phyloP scores from a whole-genome alignment of 2,888 invertebrate genomes.

The Hypercompe scribonia region DNA sequence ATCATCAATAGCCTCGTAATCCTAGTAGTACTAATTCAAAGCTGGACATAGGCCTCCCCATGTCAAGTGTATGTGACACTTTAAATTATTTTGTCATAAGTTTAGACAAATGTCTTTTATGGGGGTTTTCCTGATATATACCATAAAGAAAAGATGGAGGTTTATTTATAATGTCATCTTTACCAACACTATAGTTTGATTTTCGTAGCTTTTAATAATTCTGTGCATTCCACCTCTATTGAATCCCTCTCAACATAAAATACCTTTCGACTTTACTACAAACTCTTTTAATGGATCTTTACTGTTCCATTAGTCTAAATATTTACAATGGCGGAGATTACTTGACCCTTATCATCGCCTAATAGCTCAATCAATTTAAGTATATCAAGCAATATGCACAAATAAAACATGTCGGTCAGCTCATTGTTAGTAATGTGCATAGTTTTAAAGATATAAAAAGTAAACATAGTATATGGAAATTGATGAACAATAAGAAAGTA shows the following conservation, averaged over 20 bases:
- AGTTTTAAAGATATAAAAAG: neutral
- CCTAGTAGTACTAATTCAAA: too few species aligned
- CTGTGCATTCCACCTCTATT: too few species aligned
- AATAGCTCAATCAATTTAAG: neutral
- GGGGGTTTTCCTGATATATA: too few species aligned
- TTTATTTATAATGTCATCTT: neutral
- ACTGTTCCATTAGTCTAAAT: neutral
- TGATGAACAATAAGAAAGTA: neutral
- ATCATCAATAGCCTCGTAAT: too few species aligned
- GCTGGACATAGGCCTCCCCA: too few species aligned
- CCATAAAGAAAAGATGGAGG: neutral
- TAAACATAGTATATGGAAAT: neutral
- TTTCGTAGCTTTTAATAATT: too few species aligned
- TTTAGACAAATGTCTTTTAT: too few species aligned
- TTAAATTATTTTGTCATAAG: too few species aligned
- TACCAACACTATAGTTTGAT: neutral
- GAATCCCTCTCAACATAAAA: neutral
- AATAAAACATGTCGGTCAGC: neutral
- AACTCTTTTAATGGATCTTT: neutral
- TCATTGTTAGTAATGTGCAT: neutral
- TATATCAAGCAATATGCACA: neutral
- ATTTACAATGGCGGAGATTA: neutral
- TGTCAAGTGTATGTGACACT: too few species aligned
- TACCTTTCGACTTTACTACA: neutral
- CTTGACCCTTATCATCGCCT: neutral